Evolutionary conservation across 2,888 invertebrate genomes (phyloP).

Genomic region (Habroteleia sp.): DNA sequence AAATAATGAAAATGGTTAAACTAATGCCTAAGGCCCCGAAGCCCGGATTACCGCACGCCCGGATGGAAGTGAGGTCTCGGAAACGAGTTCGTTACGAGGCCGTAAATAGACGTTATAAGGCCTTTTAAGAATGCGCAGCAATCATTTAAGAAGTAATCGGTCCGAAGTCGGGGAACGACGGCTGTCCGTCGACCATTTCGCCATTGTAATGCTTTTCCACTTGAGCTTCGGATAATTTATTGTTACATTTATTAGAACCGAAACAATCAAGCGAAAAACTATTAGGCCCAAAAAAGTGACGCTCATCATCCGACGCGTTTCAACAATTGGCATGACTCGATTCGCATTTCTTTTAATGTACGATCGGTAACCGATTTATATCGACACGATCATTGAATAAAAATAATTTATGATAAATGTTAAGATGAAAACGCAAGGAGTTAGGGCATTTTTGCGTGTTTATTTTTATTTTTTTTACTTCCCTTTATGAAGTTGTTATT

Average conservation of each 20-base stretch:
- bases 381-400: too few species aligned
- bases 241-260: conserved; percentile 52
- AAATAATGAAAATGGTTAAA: conserved; percentile 33
- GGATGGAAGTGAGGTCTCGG: conserved; percentile 70
- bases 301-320: too few species aligned
- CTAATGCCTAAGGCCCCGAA: conserved; percentile 47
- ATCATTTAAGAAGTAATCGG: conserved; percentile 79
- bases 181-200: conserved; percentile 47
- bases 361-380: too few species aligned
- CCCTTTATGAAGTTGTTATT: too few species aligned
- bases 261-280: conserved; percentile 52
- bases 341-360: too few species aligned
- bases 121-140: conserved; percentile 74
- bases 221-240: conserved; percentile 53
- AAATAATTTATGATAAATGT: too few species aligned
- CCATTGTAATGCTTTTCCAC: conserved; percentile 52
- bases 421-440: too few species aligned
- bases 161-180: conserved; percentile 70
- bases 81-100: conserved; percentile 78
- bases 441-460: too few species aligned
- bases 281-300: conserved; percentile 32
- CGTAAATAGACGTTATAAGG: conserved; percentile 76
- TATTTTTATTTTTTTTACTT: too few species aligned
- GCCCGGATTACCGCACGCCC: conserved; percentile 44
- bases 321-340: too few species aligned